These are phyloP conservation scores for Lipophrys pholis DNA, from an alignment of 2,113 vertebrate genomes.

Conservation along the genomic window DNA sequence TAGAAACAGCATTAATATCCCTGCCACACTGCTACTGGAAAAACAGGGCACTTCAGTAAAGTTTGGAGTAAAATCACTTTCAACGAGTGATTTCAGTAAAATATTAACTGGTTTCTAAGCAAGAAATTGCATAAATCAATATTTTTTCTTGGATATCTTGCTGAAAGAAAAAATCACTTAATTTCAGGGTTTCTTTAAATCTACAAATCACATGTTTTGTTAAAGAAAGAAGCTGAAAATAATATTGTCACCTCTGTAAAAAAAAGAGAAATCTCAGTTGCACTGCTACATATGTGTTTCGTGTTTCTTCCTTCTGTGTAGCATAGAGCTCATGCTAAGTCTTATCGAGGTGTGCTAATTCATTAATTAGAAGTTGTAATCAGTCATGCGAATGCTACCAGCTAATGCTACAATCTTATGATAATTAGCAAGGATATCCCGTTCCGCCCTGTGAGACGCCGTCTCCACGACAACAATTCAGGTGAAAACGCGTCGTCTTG, in stretches of 20 bases:
- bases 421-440: constrained; percentile 68
- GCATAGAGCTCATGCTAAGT: constrained; percentile 65
- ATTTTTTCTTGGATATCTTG: constrained; percentile 15
- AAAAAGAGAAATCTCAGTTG: constrained; percentile 16
- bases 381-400: constrained; percentile 79
- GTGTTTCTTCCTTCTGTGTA: constrained; percentile 20
- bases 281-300: constrained; percentile 63
- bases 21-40: constrained; percentile 68
- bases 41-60: constrained; percentile 49
- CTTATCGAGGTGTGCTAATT: constrained; percentile 64
- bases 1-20: constrained; percentile 57
- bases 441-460: constrained; percentile 26
- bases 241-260: background rate
- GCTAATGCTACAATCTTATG: constrained; percentile 81
- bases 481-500: too few species aligned
- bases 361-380: constrained; percentile 51
- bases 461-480: too few species aligned
- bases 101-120: background rate
- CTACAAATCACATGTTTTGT: background rate
- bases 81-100: constrained; percentile 12
- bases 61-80: constrained; percentile 26
- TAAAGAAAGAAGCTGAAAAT: constrained; percentile 18
- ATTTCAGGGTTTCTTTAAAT: background rate
- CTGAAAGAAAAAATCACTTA: constrained; percentile 1
- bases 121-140: background rate